Conservation (phyloP, 2,113 vertebrate species). For the Malurus melanocephalus region DNA sequence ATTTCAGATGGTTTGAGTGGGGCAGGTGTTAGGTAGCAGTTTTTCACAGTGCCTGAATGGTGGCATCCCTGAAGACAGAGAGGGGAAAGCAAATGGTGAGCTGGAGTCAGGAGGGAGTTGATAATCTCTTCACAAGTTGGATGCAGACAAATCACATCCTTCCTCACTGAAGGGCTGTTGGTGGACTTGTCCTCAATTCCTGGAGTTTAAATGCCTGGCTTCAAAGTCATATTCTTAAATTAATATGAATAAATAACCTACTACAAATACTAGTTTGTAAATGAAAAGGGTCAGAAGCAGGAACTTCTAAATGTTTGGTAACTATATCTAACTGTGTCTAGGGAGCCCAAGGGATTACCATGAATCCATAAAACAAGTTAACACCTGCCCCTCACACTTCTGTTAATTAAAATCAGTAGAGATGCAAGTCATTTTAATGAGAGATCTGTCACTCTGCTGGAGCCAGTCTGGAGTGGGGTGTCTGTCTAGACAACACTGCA, state of each 20-base stretch:
- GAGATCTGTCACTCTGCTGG: slow-evolving; percentile 6
- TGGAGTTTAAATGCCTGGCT: background rate
- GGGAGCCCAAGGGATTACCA: background rate
- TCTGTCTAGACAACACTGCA: background rate
- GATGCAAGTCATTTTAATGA: slow-evolving; percentile 6
- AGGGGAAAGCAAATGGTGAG: background rate
- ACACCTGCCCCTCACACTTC: slow-evolving; percentile 14
- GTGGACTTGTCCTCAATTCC: background rate
- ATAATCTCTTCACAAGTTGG: background rate
- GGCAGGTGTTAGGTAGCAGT: background rate
- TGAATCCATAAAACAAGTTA: slow-evolving; percentile 22
- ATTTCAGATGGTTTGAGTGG: background rate
- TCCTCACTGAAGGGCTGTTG: background rate
- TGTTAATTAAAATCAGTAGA: slow-evolving; percentile 38
- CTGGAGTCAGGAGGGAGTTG: background rate
- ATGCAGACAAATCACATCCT: background rate
- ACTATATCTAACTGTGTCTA: background rate
- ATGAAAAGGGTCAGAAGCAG: background rate
- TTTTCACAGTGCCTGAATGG: background rate
- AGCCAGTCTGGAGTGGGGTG: background rate
- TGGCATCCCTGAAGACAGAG: background rate
- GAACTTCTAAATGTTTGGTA: background rate
- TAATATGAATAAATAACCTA: background rate
- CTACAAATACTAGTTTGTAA: background rate
- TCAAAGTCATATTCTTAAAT: background rate